Conservation (phyloP, 2,888 invertebrate genomes). For the Lysandra bellargus region DNA sequence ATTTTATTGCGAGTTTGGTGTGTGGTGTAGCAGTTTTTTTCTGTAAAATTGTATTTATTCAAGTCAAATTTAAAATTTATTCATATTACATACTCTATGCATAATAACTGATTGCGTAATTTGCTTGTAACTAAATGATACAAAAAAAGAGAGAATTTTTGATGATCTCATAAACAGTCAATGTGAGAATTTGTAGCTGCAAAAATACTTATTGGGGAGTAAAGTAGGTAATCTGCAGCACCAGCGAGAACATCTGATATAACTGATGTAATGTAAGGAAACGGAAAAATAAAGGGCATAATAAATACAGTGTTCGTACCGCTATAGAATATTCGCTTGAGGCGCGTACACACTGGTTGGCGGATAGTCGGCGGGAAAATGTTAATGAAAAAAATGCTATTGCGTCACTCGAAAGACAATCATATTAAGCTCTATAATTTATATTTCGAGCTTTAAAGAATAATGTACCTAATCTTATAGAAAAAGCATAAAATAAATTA, state of each 20-base stretch:
- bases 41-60: not conserved
- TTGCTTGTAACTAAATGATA: too few species aligned
- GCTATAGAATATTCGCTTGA: conserved; percentile 3
- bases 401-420: too few species aligned
- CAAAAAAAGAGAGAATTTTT: not conserved
- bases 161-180: not conserved
- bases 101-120: too few species aligned
- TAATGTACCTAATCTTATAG: too few species aligned
- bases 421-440: too few species aligned
- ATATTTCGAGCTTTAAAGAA: too few species aligned
- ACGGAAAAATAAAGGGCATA: conserved; percentile 14
- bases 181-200: not conserved
- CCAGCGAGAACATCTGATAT: conserved; percentile 9
- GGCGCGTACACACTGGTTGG: not conserved
- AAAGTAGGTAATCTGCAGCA: not conserved
- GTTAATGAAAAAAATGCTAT: too few species aligned
- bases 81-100: too few species aligned
- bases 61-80: not conserved
- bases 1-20: not conserved
- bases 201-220: not conserved
- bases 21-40: not conserved
- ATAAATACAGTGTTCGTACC: not conserved
- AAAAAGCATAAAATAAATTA: too few species aligned
- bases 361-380: not conserved
- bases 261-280: conserved; percentile 11